Evolutionary conservation across 1,140 invertebrate species (phyloP), one percentile per base, ranked within the genome.

Genomic region (Thaumatotibia leucotreta): DNA sequence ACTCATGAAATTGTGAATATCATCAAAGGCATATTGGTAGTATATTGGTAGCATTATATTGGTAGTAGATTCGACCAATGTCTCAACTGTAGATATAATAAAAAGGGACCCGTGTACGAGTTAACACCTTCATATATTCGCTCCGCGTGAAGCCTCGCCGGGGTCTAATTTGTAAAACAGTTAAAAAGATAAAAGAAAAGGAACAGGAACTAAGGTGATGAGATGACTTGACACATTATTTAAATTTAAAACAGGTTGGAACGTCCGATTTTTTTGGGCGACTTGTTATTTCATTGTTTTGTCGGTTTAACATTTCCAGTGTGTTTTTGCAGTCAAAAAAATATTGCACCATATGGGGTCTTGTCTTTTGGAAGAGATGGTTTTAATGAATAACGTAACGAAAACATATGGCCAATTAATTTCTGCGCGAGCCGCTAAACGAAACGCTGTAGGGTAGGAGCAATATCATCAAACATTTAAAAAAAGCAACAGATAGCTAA

Each of bases 331-430:
- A 76, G 63, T 64, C 45, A 77, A 89, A 86, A 75, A 72, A 72
- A 78, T 77, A 77, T 81, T 76, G 73, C 85, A 84, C 86, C 88
- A 90, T 90, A 89, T 90, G 88, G 85, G 83, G 82, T 77, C 82
- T 78, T 81, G 77, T 77, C 77, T 81, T 83, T 77, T 72, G 54
- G 77, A 74, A 83, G 77, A 82, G 75, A 78, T 69, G 73, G 67
- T 80, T 78, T 68, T 84, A 84, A 82, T 86, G 83, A 84, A 82
- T 74, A 86, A 83, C 78, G 74, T 76, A 73, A 81, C 75, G 84
- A 88, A 86, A 86, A 82, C 88, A 90, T 90, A 87, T 90, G 88
- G 88, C 85, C 85, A 90, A 90, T 90, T 90, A 88, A 84, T 83
- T 81, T 88, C 74, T 81, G 83, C 85, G 80, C 82, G 79, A 74